Base-by-base conservation (phyloP, 2,888 invertebrate species). In the Sphaerolaimus hirsutus region DNA sequence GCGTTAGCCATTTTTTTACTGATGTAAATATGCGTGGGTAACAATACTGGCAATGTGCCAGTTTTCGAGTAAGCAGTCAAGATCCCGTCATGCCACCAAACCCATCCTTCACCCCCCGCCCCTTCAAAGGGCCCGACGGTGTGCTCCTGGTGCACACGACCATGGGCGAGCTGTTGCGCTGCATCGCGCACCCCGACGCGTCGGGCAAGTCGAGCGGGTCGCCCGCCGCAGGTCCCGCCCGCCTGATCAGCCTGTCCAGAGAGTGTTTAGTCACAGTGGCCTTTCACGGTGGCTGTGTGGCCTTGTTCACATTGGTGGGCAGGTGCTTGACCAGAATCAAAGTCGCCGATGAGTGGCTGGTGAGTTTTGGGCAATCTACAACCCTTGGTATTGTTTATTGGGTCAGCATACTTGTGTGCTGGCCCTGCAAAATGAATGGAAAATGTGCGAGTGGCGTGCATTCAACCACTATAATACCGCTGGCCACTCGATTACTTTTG, bases 121-220 rank as follows among this genome's bases (percentile, higher is more conserved):
- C 7, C 19, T 10, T 24, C 26, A 22, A 21, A 51, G 55, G 14
- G 66, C 84, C n/a, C n/a, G 91, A 78, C 70, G 93, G 93, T 1
- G 87, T 89, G 0, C 86, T 93, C 38, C 73, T 97, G 52, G 82
- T 97, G 48, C 97, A 97, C 69, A 93, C 97, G 49, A 87, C 91
- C 21, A 83, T 84, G 66, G 97, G 97, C 41, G 97, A 97, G 67
- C 71, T 93, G 43, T 71, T 97, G 54, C 75, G 91, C 55, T 80
- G 86, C n/a, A 69, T 91, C 51, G 79, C 81, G 55, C 76, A 79
- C 12, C 82, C 82, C 2, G 25, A 41, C 24, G 17, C n/a, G n/a
- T n/a, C 14, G 17, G 25, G 17, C n/a, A 1, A 17, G 21, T 21
- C 21, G 24, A 29, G 2, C 7, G 5, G 7, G 25, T 24, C 2